A percentile compares a stretch with the other conserved stretches of the same genome.
phyloP scores from a whole-genome alignment of 2,888 invertebrate genomes.

The Trachelus stipa region DNA sequence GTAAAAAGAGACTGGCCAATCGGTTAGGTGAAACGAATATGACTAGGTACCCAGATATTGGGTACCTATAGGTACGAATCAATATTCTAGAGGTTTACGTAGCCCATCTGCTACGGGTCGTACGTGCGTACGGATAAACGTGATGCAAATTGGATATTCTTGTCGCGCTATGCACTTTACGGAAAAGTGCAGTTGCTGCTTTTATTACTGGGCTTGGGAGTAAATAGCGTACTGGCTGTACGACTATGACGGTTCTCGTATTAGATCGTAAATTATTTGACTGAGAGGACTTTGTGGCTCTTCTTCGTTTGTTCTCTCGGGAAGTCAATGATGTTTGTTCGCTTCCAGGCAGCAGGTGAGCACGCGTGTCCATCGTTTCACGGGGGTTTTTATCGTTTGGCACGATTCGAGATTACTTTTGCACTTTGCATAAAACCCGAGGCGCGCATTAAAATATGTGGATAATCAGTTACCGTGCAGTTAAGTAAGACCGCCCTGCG shows the following conservation, averaged over 20 bases:
- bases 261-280: neutral
- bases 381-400: neutral
- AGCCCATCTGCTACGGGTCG: neutral
- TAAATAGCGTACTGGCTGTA: neutral
- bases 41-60: neutral
- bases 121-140: neutral
- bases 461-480: constrained; percentile 11
- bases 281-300: neutral
- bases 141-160: neutral
- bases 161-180: neutral
- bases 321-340: neutral
- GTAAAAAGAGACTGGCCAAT: neutral
- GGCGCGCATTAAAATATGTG: constrained; percentile 11
- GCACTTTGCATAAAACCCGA: constrained; percentile 7
- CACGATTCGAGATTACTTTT: neutral
- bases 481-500: constrained; percentile 16
- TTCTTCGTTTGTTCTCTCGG: neutral
- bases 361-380: neutral
- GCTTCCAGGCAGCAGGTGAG: neutral
- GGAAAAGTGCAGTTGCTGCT: neutral
- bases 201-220: neutral
- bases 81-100: neutral
- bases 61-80: neutral
- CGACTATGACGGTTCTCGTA: neutral
- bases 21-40: neutral